Base-by-base conservation (phyloP, 2,888 invertebrate species). In the Conomelus anceps region DNA sequence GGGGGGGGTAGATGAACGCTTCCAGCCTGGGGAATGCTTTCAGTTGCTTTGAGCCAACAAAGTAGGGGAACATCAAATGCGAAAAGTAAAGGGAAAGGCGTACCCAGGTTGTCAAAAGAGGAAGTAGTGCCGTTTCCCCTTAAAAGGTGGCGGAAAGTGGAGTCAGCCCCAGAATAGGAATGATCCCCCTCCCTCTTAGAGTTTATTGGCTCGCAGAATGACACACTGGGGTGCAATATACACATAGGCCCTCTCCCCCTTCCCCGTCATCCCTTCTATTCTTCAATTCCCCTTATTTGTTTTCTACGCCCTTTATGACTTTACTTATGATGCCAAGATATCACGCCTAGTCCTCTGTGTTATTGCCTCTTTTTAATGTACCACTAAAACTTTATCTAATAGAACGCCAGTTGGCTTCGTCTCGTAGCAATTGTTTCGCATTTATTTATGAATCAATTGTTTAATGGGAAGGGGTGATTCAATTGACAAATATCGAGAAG, bases 181-280 rank as follows among this genome's bases (percentile, higher is more conserved):
- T n/a, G 13, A 63, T n/a, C 63, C 63, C 7, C 63, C 63, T 17
- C 34, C 34, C 34, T 17, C 34, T 9, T 86, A 22, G 26, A 29
- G 86, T 86, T 86, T 86, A 86, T 86, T 86, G 86, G 86, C 86
- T 86, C 29, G 7, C 86, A 23, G 86, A 86, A 86, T 86, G 86
- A 86, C 86, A 86, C 86, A 86, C 86, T n/a, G 29, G 86, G 86
- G 86, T 63, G 63, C 63, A 63, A 63, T 63, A 63, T 63, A 63
- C 63, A 63, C 63, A 63, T 1, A 34, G 34, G 13, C 17, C 13
- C 34, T n/a, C n/a, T n/a, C n/a, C n/a, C 63, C n/a, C n/a, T 7
- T 63, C 63, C 3, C n/a, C 63, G 13, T 17, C 13, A 3, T 17
- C 26, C 4, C 26, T 11, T 4, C 63, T n/a, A 63, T 63, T 63